phyloP scores from a whole-genome alignment of 2,113 vertebrate genomes.

The Neoarius graeffei region DNA sequence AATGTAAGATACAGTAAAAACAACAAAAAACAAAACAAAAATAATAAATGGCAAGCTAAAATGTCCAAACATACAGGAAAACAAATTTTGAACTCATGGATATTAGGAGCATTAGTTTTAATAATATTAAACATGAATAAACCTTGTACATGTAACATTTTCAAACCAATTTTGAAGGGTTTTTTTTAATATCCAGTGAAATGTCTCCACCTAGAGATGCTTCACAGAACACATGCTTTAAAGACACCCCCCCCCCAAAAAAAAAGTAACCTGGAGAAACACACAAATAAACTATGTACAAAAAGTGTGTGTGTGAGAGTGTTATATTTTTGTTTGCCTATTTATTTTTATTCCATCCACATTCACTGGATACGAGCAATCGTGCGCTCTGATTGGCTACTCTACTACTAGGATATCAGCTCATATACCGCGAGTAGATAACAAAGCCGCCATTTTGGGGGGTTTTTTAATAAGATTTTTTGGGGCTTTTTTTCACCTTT shows the following conservation, averaged over 20 bases:
- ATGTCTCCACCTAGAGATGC: conserved; percentile 37
- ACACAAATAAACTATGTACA: background rate
- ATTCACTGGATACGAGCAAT: no score
- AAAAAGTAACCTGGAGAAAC: background rate
- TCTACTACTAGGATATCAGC: no score
- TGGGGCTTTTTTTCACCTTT: no score
- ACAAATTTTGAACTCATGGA: background rate
- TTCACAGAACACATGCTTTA: background rate
- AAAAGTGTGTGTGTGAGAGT: background rate
- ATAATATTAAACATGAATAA: background rate
- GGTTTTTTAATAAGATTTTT: no score
- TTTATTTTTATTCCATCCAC: background rate
- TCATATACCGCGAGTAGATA: no score
- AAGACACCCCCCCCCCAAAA: background rate
- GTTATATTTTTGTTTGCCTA: background rate
- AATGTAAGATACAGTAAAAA: background rate
- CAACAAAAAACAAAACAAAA: background rate
- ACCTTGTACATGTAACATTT: background rate
- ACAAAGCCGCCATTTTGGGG: no score
- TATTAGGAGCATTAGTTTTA: background rate
- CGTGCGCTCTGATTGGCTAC: no score
- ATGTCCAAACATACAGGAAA: background rate
- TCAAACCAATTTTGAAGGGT: background rate
- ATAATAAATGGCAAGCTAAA: background rate
- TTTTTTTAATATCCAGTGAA: background rate